Evolutionary conservation across 2,113 vertebrate species (phyloP), one percentile per base, ranked within the genome.

Genomic region (Istiophorus platypterus): DNA sequence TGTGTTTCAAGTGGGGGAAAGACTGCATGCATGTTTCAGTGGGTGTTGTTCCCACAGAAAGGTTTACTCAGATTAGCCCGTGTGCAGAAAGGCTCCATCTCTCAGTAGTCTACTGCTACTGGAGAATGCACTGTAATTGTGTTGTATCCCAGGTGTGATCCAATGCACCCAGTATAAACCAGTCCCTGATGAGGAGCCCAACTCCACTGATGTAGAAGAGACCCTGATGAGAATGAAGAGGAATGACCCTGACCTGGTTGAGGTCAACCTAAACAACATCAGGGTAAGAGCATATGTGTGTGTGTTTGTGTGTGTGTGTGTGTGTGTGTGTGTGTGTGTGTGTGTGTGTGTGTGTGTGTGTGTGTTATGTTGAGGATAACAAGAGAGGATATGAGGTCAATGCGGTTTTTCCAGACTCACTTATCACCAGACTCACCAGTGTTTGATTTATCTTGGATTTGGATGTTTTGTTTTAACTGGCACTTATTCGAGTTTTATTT

Each of bases 201-300:
- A 99, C 79, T 95, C 97, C 37, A 99, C 98, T 0, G 95, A 99
- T 0, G 95, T 99, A 57, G 98, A 99, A 73, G 96, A 98, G 81
- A 99, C 98, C 0, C 93, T 99, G 85, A 88, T 95, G 91, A 94
- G 91, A 85, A 83, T 99, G 72, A 96, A 97, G 81, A 97, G 73
- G 89, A 99, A 99, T 1, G 97, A 99, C 88, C 95, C 97, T 0
- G 94, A 97, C 42, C 95, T 99, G 18, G 92, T 97, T 80, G 98
- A 99, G 79, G 96, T 99, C 81, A 99, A 99, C 92, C 97, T 99
- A 58, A 99, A 99, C 89, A 99, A 99, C 90, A 99, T 99, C 82
- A 96, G 94, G 96, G 98, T 99, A 39, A 47, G 63, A 45, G 24
- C 12, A 10, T n/a, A 20, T 11, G 15, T 15, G 26, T 58, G 26